Conservation (phyloP, 2,888 invertebrate species). For the Gastrophysa polygoni region DNA sequence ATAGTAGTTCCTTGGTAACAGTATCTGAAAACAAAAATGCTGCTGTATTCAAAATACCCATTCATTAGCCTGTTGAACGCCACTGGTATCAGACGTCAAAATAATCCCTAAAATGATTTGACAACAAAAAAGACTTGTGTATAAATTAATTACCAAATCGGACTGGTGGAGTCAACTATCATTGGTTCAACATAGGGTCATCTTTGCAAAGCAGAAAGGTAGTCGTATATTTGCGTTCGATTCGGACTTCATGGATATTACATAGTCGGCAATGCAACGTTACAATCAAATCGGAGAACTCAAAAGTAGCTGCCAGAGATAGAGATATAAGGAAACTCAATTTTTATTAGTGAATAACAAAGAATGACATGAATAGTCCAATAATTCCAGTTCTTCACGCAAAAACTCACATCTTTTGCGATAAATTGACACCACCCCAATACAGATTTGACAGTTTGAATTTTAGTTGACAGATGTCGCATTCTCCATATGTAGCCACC, state of each 20-base stretch:
- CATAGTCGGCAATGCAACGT: neutral
- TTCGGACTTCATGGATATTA: neutral
- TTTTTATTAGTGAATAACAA: slow-evolving; percentile 8
- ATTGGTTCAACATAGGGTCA: neutral
- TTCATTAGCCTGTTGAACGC: slow-evolving; percentile 11
- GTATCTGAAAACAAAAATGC: neutral
- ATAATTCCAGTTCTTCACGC: slow-evolving; percentile 36
- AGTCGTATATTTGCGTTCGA: neutral
- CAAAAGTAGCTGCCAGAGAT: neutral
- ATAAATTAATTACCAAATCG: neutral
- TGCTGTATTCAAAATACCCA: no score
- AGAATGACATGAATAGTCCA: slow-evolving; percentile 26
- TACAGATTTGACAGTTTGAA: slow-evolving; percentile 37
- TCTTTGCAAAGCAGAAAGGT: neutral
- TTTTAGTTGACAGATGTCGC: slow-evolving; percentile 27
- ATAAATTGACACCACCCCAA: slow-evolving; percentile 57
- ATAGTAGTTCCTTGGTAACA: slow-evolving; percentile 7
- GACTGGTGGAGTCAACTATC: neutral
- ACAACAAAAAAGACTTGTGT: neutral
- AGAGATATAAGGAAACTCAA: neutral
- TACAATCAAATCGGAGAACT: neutral
- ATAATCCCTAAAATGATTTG: slow-evolving; percentile 13
- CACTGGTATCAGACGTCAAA: slow-evolving; percentile 30
- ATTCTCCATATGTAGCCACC: neutral
- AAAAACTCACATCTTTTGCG: slow-evolving; percentile 55